phyloP scores from a whole-genome alignment of 2,888 invertebrate genomes.

The Luperina nickerlii region DNA sequence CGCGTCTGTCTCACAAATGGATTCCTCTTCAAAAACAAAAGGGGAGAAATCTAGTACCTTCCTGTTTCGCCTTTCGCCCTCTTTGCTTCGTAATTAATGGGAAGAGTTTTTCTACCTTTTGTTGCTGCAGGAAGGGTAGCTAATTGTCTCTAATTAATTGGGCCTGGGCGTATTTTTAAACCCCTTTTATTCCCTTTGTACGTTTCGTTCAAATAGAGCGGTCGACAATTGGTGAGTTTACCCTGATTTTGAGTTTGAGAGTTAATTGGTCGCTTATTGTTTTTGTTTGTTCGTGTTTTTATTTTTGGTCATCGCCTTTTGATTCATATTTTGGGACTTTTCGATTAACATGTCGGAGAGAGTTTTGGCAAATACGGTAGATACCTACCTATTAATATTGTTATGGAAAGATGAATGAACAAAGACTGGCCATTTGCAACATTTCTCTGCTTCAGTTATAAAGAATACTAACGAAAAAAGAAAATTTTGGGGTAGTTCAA shows the following conservation, averaged over 20 bases:
- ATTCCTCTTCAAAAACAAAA: slow-evolving; percentile 74
- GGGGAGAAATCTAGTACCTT: slow-evolving; percentile 75
- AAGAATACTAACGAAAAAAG: not conserved
- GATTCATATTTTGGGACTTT: slow-evolving; percentile 17
- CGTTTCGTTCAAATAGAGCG: slow-evolving; percentile 72
- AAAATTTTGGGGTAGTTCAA: not conserved
- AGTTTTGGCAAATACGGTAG: not conserved
- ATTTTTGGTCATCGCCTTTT: slow-evolving; percentile 44
- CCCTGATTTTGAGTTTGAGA: slow-evolving; percentile 76
- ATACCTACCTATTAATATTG: not conserved
- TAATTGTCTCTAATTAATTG: slow-evolving; percentile 90
- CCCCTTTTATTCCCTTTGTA: slow-evolving; percentile 82
- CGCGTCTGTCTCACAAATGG: slow-evolving; percentile 74
- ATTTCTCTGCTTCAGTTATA: not conserved
- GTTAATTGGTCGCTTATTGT: slow-evolving; percentile 80
- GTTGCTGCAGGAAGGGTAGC: slow-evolving; percentile 86
- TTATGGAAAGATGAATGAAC: not conserved
- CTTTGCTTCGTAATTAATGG: slow-evolving; percentile 85
- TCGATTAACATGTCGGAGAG: slow-evolving; percentile 20
- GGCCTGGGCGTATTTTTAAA: slow-evolving; percentile 85
- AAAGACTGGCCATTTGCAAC: not conserved
- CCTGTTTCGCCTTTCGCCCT: slow-evolving; percentile 71
- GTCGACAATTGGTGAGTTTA: slow-evolving; percentile 75
- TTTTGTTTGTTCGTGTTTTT: slow-evolving; percentile 65
- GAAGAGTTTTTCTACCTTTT: slow-evolving; percentile 89